Conservation (phyloP, 2,888 invertebrate species). For the Craniophora ligustri region DNA sequence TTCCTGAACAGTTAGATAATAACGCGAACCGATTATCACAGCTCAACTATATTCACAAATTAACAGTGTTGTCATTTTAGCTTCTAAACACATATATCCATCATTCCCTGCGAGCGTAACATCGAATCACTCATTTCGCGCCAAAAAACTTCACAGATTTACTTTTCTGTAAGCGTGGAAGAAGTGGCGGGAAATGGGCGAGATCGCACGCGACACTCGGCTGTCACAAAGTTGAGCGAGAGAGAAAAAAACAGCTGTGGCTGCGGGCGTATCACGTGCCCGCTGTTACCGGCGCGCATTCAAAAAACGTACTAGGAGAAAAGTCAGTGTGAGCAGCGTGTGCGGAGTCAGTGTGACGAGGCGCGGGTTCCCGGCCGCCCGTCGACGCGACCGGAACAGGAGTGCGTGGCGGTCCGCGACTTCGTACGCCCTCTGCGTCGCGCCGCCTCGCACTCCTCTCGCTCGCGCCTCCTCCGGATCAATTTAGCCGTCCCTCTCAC, state of each 20-base stretch:
- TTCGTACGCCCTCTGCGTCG: conserved; percentile 88
- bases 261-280: conserved; percentile 85
- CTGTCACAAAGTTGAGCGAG: conserved; percentile 82
- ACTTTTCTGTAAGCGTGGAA: conserved; percentile 69
- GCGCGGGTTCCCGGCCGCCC: conserved; percentile 87
- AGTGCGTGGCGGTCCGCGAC: conserved; percentile 85
- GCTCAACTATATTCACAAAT: conserved; percentile 75
- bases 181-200: conserved; percentile 81
- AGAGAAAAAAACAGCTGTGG: conserved; percentile 83
- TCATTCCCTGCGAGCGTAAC: conserved; percentile 56
- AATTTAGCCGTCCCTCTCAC: conserved; percentile 73
- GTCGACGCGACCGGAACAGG: conserved; percentile 88
- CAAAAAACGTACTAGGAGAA: conserved; percentile 83
- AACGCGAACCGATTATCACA: conserved; percentile 73
- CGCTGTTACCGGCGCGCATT: conserved; percentile 85
- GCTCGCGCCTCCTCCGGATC: conserved; percentile 62
- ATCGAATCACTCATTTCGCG: conserved; percentile 77
- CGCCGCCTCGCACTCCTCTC: conserved; percentile 87
- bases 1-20: conserved; percentile 61
- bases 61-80: conserved; percentile 71
- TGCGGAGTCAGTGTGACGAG: conserved; percentile 81
- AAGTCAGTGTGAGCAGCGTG: conserved; percentile 77
- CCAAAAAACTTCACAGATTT: conserved; percentile 79
- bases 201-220: conserved; percentile 82
- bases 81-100: conserved; percentile 67